Conservation (phyloP, 2,888 invertebrate species). For the Eretmocerus hayati region DNA sequence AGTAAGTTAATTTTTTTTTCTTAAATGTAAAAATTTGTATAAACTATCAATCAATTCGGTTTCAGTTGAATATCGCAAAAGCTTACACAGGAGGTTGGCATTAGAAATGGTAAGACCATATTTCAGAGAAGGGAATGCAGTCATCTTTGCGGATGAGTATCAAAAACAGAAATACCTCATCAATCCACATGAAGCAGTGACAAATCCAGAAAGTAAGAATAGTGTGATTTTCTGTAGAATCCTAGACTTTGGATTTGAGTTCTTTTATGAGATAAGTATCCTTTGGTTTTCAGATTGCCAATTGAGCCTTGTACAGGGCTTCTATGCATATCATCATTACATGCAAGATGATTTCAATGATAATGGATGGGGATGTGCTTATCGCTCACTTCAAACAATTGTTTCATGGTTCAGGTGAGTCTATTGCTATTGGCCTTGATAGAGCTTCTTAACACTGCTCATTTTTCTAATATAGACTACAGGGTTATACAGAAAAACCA, state of each 20-base stretch:
- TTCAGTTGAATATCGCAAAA: constrained; percentile 59
- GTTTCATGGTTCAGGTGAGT: constrained; percentile 83
- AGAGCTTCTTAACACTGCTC: no score
- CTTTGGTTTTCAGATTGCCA: constrained; percentile 8
- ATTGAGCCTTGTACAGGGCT: constrained; percentile 63
- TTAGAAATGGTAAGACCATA: constrained; percentile 63
- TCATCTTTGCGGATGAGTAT: constrained; percentile 51
- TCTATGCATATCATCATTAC: constrained; percentile 93
- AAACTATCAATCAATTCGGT: constrained; percentile 18
- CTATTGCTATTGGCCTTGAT: no score
- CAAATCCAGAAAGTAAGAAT: constrained; percentile 30
- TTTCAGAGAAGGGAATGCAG: constrained; percentile 68
- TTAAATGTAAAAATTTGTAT: background rate
- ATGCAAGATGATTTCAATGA: constrained; percentile 92
- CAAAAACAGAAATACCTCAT: constrained; percentile 51
- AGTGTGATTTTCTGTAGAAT: background rate
- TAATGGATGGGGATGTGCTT: constrained; percentile 99
- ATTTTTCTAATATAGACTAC: no score
- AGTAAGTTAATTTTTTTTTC: no score
- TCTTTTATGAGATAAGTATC: no score
- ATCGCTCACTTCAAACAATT: constrained; percentile 92
- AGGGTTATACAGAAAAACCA: constrained; percentile 70
- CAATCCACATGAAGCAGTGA: constrained; percentile 67
- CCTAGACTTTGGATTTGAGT: background rate
- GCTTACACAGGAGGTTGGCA: constrained; percentile 65